Evolutionary conservation across 2,797 vertebrate genomes (phyloP).

Genomic region (Macroramphosus scolopax): DNA sequence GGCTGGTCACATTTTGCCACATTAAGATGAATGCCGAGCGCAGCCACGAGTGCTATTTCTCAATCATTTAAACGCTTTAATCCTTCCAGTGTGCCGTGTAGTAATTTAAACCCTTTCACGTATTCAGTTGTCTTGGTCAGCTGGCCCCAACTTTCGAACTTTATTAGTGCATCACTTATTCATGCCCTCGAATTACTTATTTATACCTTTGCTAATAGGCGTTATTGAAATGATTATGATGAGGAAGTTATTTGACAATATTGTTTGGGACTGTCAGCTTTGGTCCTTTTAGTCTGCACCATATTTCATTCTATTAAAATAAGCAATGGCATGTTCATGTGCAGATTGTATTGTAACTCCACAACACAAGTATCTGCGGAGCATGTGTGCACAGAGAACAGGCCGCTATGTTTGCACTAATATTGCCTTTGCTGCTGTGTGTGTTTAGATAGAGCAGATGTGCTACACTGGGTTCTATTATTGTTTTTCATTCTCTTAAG

Average conservation of each 20-base stretch:
- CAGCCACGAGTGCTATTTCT: constrained; percentile 20
- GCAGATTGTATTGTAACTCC: too few species aligned
- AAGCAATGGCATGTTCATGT: constrained; percentile 23
- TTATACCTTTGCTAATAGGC: constrained; percentile 42
- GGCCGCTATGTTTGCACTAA: constrained; percentile 41
- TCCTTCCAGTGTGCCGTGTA: constrained; percentile 5
- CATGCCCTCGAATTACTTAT: constrained; percentile 50
- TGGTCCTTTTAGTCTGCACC: background rate
- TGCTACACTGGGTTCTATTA: too few species aligned
- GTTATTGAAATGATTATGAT: constrained; percentile 41
- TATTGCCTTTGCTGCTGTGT: constrained; percentile 37
- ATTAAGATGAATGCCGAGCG: constrained; percentile 43
- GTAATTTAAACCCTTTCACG: constrained; percentile 18
- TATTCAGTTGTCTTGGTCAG: constrained; percentile 24
- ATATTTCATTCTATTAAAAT: constrained; percentile 14
- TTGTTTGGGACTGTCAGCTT: constrained; percentile 35
- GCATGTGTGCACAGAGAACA: constrained; percentile 49
- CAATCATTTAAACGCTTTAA: constrained; percentile 25
- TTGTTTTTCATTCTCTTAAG: too few species aligned
- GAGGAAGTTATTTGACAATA: constrained; percentile 40
- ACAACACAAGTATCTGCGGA: constrained; percentile 53
- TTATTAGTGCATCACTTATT: constrained; percentile 46
- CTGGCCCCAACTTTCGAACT: constrained; percentile 23
- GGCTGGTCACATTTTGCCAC: constrained; percentile 43
- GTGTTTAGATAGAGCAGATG: background rate